Conservation (phyloP, 2,113 vertebrate species). For the Burhinus bistriatus region DNA sequence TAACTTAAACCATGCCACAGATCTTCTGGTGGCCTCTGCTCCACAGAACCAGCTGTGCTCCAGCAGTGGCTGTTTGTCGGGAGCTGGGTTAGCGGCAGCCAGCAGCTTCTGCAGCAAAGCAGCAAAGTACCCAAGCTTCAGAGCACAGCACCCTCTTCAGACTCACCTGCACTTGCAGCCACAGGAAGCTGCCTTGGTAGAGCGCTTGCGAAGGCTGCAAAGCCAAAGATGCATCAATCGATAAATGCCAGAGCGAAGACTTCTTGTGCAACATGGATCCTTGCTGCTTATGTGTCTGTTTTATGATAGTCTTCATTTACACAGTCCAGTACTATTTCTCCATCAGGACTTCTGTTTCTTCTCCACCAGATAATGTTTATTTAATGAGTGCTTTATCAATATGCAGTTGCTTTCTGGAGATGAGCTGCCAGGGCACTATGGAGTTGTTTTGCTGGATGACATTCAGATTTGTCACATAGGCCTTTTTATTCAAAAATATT, state of each 20-base stretch:
- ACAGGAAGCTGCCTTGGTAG: not conserved
- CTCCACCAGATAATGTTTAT: not conserved
- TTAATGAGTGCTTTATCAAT: not conserved
- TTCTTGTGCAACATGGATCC: not conserved
- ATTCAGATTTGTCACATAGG: not conserved
- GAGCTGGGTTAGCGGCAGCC: not conserved
- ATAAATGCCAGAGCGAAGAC: not conserved
- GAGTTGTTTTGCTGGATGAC: not conserved
- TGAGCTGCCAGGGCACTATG: not conserved
- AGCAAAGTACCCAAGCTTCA: fast-evolving
- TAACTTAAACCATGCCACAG: not conserved
- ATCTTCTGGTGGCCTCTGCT: not conserved
- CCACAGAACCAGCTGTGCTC: not conserved
- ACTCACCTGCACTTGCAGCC: not conserved
- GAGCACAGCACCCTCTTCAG: not conserved
- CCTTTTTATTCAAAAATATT: not conserved
- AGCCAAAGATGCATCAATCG: fast-evolving
- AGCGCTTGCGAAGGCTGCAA: not conserved
- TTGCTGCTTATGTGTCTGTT: not conserved
- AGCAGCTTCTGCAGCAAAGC: not conserved
- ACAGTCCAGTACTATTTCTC: not conserved
- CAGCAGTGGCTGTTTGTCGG: not conserved
- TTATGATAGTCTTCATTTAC: not conserved
- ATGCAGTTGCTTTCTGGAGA: not conserved
- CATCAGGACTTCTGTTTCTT: not conserved